phyloP scores from a whole-genome alignment of 2,797 vertebrate species.

The Potorous gilbertii region DNA sequence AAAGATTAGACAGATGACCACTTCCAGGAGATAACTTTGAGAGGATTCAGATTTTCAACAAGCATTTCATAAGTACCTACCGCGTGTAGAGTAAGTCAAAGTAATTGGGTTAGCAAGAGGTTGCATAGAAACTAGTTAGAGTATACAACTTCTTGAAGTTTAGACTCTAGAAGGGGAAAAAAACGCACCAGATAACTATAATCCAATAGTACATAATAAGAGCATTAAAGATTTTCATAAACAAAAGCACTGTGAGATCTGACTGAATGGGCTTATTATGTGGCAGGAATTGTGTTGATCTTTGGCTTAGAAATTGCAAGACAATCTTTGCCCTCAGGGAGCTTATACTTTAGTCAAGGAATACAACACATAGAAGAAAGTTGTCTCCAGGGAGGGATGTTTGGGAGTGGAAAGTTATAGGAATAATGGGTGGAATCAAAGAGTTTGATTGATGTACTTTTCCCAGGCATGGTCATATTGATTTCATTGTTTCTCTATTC shows the following conservation, averaged over 20 bases:
- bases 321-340: neutral
- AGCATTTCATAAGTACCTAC: neutral
- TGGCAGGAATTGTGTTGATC: neutral
- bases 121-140: neutral
- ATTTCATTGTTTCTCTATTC: neutral
- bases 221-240: neutral
- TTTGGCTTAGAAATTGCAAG: neutral
- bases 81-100: neutral
- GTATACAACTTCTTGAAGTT: neutral
- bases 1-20: neutral
- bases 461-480: neutral
- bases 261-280: neutral
- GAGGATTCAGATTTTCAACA: neutral
- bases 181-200: too few relatives aligned
- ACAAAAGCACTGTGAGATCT: neutral
- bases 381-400: neutral
- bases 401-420: neutral
- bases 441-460: neutral
- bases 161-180: neutral
- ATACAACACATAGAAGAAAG: neutral
- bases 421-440: neutral
- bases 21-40: neutral
- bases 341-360: neutral
- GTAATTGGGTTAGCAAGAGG: neutral
- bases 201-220: neutral